Percentiles rank a stretch among this genome's conserved stretches.
Evolutionary conservation across 2,888 invertebrate species (phyloP).

Genomic region (Prosopocoilus inquinatus): DNA sequence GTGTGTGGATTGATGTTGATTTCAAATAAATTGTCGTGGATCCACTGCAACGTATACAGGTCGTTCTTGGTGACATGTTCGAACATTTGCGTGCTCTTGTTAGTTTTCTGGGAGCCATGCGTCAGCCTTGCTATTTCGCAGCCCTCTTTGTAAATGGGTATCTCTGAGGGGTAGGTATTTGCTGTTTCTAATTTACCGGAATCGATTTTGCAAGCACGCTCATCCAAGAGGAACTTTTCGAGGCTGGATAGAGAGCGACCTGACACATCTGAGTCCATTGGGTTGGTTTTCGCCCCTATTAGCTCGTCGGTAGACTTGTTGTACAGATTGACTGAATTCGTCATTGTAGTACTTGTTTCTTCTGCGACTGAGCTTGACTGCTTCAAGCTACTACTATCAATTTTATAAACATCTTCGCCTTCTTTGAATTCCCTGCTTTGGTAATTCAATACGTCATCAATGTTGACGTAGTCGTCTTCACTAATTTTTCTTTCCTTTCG

Average conservation of each 20-base stretch:
- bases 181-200: neutral
- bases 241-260: no score
- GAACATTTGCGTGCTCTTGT: slow-evolving; percentile 34
- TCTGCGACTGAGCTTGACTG: no score
- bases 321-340: slow-evolving; percentile 6
- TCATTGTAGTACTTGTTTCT: neutral
- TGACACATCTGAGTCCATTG: no score
- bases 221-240: neutral
- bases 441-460: no score
- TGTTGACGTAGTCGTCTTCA: no score
- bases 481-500: neutral
- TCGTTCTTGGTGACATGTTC: slow-evolving; percentile 38
- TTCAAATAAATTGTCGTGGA: slow-evolving; percentile 38
- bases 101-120: slow-evolving; percentile 11
- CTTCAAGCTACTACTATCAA: no score
- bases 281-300: neutral
- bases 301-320: neutral
- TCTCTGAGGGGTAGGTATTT: neutral
- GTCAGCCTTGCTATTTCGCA: slow-evolving; percentile 15
- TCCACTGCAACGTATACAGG: slow-evolving; percentile 39
- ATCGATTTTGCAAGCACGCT: neutral
- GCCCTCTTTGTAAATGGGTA: slow-evolving; percentile 18
- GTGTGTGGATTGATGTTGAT: slow-evolving; percentile 35
- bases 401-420: neutral
- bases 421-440: neutral